Evolutionary conservation across 2,113 vertebrate species (phyloP), one percentile per base, ranked within the genome.

Genomic region (Eurypyga helias): DNA sequence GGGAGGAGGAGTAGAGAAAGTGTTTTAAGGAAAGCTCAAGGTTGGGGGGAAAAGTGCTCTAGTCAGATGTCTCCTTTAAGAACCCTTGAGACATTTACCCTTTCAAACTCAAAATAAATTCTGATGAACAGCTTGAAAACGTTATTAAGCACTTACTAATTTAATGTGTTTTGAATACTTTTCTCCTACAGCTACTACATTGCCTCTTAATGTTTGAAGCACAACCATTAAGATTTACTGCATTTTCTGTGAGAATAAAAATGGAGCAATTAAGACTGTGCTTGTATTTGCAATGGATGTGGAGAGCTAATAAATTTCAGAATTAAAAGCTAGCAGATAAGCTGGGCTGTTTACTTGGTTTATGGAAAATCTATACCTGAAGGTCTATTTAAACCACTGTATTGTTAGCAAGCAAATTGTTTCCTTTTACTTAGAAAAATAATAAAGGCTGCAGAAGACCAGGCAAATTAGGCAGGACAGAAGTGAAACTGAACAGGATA

Each of bases 211-310:
- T 90, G 91, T 96, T 80, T 87, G 85, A 98, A 96, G 70, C 65
- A 93, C 11, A 87, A 46, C 73, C 89, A 85, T 97, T 97, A 97
- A 97, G 97, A 98, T 98, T 98, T 98, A 98, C 94, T 94, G n/a
- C 96, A 93, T 97, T 97, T 98, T 95, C 97, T 73, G 72, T 91
- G 89, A 97, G 95, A 97, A 97, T 97, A 97, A 98, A 98, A 98
- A 98, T 90, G 95, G 94, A 98, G 97, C 97, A 98, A 98, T 98
- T 98, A 98, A 97, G 96, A 96, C 89, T 79, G 60, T 93, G 96
- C 87, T 97, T 97, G 96, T 97, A 97, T 97, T 95, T 96, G 85
- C 97, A 97, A 94, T 89, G 83, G 93, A 94, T 91, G 60, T 51
- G 55, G 93, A 97, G 86, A 98, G 75, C 96, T 97, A 97, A 97